Evolutionary conservation across 2,888 invertebrate species (phyloP).

Genomic region (Orthosia gracilis): DNA sequence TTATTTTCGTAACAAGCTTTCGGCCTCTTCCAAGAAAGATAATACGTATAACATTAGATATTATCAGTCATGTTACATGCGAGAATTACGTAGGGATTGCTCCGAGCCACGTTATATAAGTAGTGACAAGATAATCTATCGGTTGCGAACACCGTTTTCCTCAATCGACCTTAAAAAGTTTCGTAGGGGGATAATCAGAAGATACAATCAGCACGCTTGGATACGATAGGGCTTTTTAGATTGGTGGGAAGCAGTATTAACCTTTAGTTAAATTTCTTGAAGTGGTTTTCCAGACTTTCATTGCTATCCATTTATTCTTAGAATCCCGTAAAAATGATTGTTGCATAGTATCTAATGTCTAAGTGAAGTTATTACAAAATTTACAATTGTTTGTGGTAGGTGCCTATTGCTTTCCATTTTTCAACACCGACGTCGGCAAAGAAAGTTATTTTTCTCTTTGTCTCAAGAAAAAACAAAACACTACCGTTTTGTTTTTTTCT

Average conservation of each 20-base stretch:
- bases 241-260: conserved; percentile 8
- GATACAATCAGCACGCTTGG: conserved; percentile 34
- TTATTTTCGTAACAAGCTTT: conserved; percentile 50
- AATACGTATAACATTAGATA: conserved; percentile 50
- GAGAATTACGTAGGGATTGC: conserved; percentile 53
- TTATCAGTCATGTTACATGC: conserved; percentile 55
- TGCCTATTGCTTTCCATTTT: too few relatives aligned
- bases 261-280: background rate
- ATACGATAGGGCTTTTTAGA: conserved; percentile 26
- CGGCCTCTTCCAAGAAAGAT: conserved; percentile 32
- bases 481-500: too few relatives aligned
- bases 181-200: conserved; percentile 38
- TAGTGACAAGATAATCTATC: conserved; percentile 64
- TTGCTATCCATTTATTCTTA: background rate
- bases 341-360: background rate
- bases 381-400: too few relatives aligned
- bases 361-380: too few relatives aligned
- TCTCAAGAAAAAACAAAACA: too few relatives aligned
- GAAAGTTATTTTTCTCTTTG: too few relatives aligned
- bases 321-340: background rate
- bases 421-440: too few relatives aligned
- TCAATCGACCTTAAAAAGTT: conserved; percentile 53
- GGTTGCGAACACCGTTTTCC: conserved; percentile 57
- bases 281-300: background rate
- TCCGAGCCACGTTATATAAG: conserved; percentile 46